Evolutionary conservation across 2,797 vertebrate genomes (phyloP).

Genomic region (Mormyrops boulengeri): DNA sequence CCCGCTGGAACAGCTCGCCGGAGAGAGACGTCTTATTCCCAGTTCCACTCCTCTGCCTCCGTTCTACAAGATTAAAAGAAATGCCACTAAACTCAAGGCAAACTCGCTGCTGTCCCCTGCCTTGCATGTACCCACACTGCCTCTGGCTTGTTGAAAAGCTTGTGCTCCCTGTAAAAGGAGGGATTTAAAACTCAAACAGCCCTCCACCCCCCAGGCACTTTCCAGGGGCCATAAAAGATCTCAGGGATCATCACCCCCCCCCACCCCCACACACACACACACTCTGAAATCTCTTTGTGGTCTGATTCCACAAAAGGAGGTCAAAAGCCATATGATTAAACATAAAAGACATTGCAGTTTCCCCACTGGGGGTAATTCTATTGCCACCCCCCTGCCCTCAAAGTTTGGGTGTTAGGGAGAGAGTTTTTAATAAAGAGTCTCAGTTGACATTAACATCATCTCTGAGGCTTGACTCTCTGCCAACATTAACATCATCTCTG

Average conservation of each 20-base stretch:
- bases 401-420: constrained; percentile 44
- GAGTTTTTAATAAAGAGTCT: constrained; percentile 40
- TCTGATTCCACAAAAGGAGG: constrained; percentile 57
- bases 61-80: neutral
- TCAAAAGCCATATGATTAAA: constrained; percentile 60
- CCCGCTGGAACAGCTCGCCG: neutral
- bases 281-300: constrained; percentile 52
- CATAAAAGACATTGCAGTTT: constrained; percentile 66
- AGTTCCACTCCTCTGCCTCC: neutral
- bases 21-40: neutral
- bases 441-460: constrained; percentile 45
- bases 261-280: constrained; percentile 20
- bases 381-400: constrained; percentile 43
- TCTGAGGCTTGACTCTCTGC: neutral
- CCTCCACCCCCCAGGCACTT: neutral
- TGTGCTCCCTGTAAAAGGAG: neutral
- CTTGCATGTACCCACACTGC: neutral
- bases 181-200: neutral
- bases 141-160: neutral
- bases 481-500: neutral
- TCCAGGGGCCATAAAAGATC: constrained; percentile 1
- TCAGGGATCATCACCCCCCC: constrained; percentile 21
- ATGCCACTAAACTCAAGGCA: neutral
- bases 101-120: no score
- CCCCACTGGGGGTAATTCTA: constrained; percentile 63